Conservation (phyloP, 2,888 invertebrate genomes). For the Archips crataeganus region DNA sequence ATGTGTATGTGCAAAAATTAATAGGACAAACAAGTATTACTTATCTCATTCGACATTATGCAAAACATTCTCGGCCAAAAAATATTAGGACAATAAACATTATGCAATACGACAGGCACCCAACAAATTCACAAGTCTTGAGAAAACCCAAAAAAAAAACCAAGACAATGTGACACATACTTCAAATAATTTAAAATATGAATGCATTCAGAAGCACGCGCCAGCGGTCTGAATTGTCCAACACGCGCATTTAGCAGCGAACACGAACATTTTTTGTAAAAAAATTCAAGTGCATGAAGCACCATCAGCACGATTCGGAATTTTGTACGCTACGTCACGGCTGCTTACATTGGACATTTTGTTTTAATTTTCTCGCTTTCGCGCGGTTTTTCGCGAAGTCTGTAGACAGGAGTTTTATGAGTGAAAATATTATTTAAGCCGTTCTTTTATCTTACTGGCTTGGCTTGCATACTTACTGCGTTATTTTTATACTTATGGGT, state of each 20-base stretch:
- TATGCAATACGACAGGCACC: too few relatives aligned
- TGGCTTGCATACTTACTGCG: too few relatives aligned
- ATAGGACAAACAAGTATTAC: too few relatives aligned
- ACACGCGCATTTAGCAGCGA: constrained; percentile 25
- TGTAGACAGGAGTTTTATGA: not conserved
- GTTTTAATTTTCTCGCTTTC: constrained; percentile 5
- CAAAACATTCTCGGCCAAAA: too few relatives aligned
- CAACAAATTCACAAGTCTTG: not conserved
- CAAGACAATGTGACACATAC: not conserved
- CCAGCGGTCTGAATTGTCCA: constrained; percentile 24
- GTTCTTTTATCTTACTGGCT: too few relatives aligned
- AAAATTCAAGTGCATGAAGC: constrained; percentile 25
- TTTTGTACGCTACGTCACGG: constrained; percentile 1
- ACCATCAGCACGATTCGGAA: constrained; percentile 20
- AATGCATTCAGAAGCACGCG: constrained; percentile 33
- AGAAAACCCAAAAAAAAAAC: not conserved
- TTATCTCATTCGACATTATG: too few relatives aligned
- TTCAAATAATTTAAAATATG: constrained; percentile 7
- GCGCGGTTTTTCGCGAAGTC: not conserved
- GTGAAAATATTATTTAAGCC: too few relatives aligned
- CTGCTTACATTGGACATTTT: constrained; percentile 17
- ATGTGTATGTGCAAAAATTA: too few relatives aligned
- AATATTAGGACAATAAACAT: too few relatives aligned
- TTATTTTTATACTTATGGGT: too few relatives aligned
- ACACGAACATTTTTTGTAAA: constrained; percentile 25